phyloP scores from a whole-genome alignment of 2,113 vertebrate genomes.

The Acanthisitta chloris region DNA sequence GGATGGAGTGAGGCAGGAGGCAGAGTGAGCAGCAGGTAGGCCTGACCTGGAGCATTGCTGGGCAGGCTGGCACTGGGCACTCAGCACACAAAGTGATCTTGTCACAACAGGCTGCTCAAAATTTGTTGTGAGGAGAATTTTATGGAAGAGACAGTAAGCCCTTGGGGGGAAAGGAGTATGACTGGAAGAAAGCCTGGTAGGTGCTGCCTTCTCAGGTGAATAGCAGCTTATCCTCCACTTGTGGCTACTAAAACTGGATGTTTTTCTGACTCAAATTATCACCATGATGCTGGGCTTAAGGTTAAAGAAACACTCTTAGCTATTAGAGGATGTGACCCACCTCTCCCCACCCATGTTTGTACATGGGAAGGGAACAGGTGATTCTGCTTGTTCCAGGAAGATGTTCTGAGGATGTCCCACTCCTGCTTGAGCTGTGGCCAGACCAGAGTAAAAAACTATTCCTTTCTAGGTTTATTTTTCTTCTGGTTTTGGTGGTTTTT shows the following conservation, averaged over 20 bases:
- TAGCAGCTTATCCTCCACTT: neutral
- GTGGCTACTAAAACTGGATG: neutral
- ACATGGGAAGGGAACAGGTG: neutral
- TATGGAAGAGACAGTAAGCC: neutral
- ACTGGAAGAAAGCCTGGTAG: neutral
- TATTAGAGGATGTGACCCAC: neutral
- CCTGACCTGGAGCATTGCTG: accelerated
- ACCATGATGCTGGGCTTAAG: neutral
- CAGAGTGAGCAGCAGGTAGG: neutral
- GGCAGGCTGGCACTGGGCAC: accelerated
- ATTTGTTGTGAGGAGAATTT: neutral
- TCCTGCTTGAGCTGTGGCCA: neutral
- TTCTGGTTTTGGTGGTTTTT: neutral
- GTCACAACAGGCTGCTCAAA: neutral
- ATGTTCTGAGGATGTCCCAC: neutral
- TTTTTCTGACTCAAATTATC: neutral
- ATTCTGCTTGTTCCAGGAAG: neutral
- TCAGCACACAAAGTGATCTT: neutral
- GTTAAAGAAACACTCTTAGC: neutral
- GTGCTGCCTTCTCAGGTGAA: neutral
- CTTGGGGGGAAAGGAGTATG: neutral
- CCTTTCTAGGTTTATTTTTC: neutral
- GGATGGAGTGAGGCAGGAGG: neutral
- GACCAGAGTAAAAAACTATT: neutral
- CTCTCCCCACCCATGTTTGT: neutral